Evolutionary conservation across 1,140 invertebrate species (phyloP).

Genomic region (Drosophila erecta): DNA sequence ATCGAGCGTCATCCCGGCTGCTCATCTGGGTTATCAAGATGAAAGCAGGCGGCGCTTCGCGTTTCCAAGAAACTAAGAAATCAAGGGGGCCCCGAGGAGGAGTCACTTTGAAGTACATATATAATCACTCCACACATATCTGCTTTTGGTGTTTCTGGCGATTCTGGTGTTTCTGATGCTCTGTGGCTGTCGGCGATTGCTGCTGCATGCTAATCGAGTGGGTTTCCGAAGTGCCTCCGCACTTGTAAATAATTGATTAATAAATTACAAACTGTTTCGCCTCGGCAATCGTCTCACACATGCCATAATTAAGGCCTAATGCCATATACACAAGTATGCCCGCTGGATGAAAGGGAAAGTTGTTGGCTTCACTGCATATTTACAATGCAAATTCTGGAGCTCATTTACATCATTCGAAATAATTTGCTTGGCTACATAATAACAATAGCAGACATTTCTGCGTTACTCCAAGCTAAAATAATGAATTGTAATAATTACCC

Average conservation of each 20-base stretch:
- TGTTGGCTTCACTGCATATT: not conserved
- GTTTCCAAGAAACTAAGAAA: conserved; percentile 23
- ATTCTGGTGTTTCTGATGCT: not conserved
- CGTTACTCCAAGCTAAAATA: no score
- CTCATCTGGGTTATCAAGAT: conserved; percentile 36
- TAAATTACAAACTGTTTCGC: conserved; percentile 41
- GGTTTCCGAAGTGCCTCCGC: conserved; percentile 6
- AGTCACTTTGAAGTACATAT: conserved; percentile 28
- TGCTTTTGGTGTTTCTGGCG: not conserved
- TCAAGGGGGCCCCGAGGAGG: not conserved
- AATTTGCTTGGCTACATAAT: not conserved
- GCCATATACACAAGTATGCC: not conserved
- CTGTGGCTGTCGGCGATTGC: conserved; percentile 24
- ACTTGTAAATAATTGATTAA: conserved; percentile 46
- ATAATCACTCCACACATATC: conserved; percentile 20
- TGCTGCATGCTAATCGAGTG: conserved; percentile 36
- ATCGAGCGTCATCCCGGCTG: conserved; percentile 32
- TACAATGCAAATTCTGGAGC: not conserved
- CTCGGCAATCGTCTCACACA: conserved; percentile 14
- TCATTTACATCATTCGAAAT: conserved; percentile 1
- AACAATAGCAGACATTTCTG: not conserved
- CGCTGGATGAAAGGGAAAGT: conserved; percentile 1
- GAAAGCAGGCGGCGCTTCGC: conserved; percentile 15
- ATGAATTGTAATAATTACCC: no score
- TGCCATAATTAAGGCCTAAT: conserved; percentile 24